These are phyloP conservation scores for Limonius californicus DNA, from an alignment of 1,140 invertebrate genomes.

Conservation along the genomic window DNA sequence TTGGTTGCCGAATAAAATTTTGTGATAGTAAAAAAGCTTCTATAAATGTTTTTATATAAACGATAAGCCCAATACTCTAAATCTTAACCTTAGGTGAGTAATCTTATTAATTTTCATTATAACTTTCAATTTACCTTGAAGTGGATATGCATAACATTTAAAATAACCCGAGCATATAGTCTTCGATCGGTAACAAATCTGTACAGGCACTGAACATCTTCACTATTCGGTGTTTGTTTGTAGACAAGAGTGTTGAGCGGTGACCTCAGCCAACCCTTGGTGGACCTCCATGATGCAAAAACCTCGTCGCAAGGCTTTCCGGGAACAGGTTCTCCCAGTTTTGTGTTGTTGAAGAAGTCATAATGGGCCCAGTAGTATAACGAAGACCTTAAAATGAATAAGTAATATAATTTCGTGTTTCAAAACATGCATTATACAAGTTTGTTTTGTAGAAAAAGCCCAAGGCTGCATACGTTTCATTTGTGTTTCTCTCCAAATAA, in stretches of 20 bases:
- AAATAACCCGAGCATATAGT: slow-evolving; percentile 73
- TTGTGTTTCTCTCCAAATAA: too few relatives aligned
- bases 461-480: too few relatives aligned
- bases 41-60: too few relatives aligned
- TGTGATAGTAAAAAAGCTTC: too few relatives aligned
- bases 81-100: too few relatives aligned
- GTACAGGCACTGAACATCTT: slow-evolving; percentile 75
- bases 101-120: too few relatives aligned
- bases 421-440: too few relatives aligned
- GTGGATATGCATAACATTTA: slow-evolving; percentile 65
- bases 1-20: too few relatives aligned
- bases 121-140: slow-evolving; percentile 70
- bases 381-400: slow-evolving; percentile 63
- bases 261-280: slow-evolving; percentile 67
- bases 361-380: slow-evolving; percentile 90
- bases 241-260: slow-evolving; percentile 83
- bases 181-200: slow-evolving; percentile 76
- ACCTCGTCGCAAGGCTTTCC: slow-evolving; percentile 81
- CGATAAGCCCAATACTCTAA: too few relatives aligned
- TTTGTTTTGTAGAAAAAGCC: too few relatives aligned
- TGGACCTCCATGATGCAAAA: slow-evolving; percentile 72
- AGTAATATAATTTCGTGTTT: too few relatives aligned
- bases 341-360: slow-evolving; percentile 87
- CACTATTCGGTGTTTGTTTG: slow-evolving; percentile 62
- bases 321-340: slow-evolving; percentile 72